Evolutionary conservation across 2,113 vertebrate genomes (phyloP).

Genomic region (Entelurus aequoreus): DNA sequence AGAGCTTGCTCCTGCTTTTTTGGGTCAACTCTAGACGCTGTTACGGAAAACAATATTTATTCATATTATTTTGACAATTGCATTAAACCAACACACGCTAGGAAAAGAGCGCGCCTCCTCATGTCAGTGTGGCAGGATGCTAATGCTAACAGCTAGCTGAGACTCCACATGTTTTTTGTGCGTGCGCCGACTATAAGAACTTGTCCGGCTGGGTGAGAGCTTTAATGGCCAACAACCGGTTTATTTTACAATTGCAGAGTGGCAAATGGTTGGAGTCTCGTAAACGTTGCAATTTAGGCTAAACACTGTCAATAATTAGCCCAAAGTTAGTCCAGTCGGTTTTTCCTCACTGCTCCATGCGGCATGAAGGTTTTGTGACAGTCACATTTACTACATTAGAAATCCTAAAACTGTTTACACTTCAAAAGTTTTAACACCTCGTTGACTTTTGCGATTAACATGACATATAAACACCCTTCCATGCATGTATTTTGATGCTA

Average conservation of each 20-base stretch:
- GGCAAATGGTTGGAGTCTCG: background rate
- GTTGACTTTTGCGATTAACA: too few relatives aligned
- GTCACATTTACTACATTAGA: too few relatives aligned
- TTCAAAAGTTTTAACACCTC: too few relatives aligned
- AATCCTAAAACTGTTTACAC: too few relatives aligned
- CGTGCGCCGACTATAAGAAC: background rate
- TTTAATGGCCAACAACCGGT: too few relatives aligned
- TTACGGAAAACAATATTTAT: background rate
- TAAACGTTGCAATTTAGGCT: background rate
- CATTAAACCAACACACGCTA: background rate
- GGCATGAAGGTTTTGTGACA: too few relatives aligned
- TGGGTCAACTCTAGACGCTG: too few relatives aligned
- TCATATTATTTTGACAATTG: background rate
- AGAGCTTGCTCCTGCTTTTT: slow-evolving; percentile 28
- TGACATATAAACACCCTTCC: background rate
- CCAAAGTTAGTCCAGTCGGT: too few relatives aligned
- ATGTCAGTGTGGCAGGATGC: slow-evolving; percentile 2
- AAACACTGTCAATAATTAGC: too few relatives aligned
- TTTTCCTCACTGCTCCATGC: too few relatives aligned
- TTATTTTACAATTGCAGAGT: too few relatives aligned
- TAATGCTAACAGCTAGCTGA: slow-evolving; percentile 58
- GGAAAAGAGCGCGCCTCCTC: background rate
- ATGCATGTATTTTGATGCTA: too few relatives aligned
- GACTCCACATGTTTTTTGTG: background rate
- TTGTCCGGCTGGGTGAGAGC: background rate